phyloP scores from a whole-genome alignment of 2,113 vertebrate species.

The Kryptolebias marmoratus region DNA sequence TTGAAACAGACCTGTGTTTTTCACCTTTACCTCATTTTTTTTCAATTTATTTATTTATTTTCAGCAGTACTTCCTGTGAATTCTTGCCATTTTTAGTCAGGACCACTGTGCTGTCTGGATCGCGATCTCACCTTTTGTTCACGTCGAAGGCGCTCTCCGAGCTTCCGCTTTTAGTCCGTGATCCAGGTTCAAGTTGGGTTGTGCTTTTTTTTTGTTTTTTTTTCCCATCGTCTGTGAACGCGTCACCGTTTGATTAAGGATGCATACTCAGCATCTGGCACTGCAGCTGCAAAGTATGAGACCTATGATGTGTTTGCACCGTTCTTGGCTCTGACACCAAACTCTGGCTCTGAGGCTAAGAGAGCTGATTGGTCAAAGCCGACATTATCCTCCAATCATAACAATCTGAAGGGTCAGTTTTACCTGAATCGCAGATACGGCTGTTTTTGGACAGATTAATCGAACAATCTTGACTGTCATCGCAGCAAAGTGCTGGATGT shows the following conservation, averaged over 20 bases:
- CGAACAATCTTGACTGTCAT: not conserved
- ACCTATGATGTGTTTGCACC: slow-evolving; percentile 33
- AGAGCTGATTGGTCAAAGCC: slow-evolving; percentile 5
- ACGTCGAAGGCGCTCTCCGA: slow-evolving; percentile 12
- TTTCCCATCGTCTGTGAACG: not conserved
- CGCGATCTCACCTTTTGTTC: not conserved
- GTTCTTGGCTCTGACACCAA: slow-evolving; percentile 29
- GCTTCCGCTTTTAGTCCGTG: slow-evolving; percentile 1
- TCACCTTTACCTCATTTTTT: not conserved
- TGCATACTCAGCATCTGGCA: slow-evolving; percentile 57
- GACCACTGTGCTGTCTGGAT: not conserved
- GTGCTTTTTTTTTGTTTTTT: not conserved
- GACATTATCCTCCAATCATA: not conserved
- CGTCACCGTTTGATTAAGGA: slow-evolving; percentile 25
- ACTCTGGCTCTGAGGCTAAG: not conserved
- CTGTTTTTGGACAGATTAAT: not conserved
- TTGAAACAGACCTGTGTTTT: not conserved
- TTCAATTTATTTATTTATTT: not conserved
- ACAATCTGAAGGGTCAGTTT: not conserved
- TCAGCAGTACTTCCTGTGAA: slow-evolving; percentile 7
- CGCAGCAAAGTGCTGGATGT: not conserved
- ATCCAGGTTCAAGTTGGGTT: slow-evolving; percentile 1
- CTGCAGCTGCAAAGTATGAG: slow-evolving; percentile 43
- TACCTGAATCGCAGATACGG: not conserved
- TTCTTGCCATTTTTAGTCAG: not conserved